These are phyloP conservation scores for Crotalus horridus DNA, from an alignment of 2,113 vertebrate genomes.

Conservation along the genomic window DNA sequence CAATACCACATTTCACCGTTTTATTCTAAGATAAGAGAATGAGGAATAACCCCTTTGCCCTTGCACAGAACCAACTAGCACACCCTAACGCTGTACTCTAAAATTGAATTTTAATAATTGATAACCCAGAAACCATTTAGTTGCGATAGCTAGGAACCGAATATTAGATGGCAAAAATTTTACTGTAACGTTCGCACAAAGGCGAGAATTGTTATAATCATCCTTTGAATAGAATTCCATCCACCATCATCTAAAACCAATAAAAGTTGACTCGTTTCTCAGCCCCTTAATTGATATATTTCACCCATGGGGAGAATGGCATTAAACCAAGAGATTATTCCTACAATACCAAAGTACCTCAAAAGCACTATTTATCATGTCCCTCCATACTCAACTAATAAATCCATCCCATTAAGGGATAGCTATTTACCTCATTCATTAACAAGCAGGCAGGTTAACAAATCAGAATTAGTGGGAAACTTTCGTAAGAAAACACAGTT, in stretches of 20 bases:
- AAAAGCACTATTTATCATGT: neutral
- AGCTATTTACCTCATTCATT: neutral
- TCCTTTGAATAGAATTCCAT: neutral
- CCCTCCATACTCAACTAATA: neutral
- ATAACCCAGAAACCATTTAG: neutral
- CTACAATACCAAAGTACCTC: neutral
- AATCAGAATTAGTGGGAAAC: neutral
- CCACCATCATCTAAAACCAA: neutral
- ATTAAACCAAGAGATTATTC: neutral
- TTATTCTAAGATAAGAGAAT: neutral
- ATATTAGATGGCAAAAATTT: neutral
- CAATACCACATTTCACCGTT: neutral
- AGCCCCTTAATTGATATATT: neutral
- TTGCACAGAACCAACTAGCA: neutral
- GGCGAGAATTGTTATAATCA: neutral
- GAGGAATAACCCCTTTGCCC: neutral
- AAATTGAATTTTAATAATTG: conserved; percentile 15
- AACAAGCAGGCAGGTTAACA: neutral
- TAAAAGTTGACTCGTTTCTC: neutral
- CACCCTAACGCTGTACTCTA: neutral
- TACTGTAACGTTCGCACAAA: neutral
- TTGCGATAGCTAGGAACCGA: neutral
- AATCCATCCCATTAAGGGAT: neutral
- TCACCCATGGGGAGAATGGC: neutral
- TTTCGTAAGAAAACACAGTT: neutral